Percentiles rank a stretch among this genome's conserved stretches.
phyloP scores from a whole-genome alignment of 2,888 invertebrate species.

The Dryococelus australis region DNA sequence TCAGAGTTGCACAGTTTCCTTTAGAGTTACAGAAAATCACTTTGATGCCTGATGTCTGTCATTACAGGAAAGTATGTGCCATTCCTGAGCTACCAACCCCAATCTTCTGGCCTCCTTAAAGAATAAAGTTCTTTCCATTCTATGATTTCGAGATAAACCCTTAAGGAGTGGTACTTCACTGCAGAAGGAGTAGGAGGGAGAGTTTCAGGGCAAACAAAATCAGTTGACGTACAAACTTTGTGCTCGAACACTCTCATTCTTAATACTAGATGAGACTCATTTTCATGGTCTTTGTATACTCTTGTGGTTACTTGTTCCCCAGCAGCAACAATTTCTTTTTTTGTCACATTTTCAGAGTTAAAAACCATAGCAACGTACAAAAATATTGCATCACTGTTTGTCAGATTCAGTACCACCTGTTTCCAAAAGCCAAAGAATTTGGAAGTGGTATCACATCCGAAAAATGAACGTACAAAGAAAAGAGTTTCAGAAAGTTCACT shows the following conservation, averaged over 20 bases:
- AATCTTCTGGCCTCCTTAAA: too few species aligned
- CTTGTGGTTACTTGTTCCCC: neutral
- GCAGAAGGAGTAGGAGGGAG: too few species aligned
- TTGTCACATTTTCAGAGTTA: neutral
- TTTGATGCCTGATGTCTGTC: neutral
- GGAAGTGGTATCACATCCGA: neutral
- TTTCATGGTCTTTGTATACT: neutral
- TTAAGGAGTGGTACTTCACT: too few species aligned
- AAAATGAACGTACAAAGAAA: neutral
- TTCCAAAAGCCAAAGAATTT: neutral
- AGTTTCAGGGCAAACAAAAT: too few species aligned
- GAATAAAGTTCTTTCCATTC: too few species aligned
- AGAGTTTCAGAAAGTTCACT: neutral
- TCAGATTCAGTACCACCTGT: neutral
- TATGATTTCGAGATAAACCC: too few species aligned
- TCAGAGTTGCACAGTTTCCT: neutral
- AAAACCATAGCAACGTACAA: neutral
- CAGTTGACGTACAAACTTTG: too few species aligned
- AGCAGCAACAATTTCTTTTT: neutral
- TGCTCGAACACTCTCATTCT: neutral
- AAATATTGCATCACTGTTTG: neutral
- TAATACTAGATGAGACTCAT: neutral
- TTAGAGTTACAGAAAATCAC: neutral
- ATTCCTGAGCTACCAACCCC: too few species aligned
- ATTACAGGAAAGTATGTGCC: neutral